Evolutionary conservation across 2,888 invertebrate genomes (phyloP).

Genomic region (Elmis aenea): DNA sequence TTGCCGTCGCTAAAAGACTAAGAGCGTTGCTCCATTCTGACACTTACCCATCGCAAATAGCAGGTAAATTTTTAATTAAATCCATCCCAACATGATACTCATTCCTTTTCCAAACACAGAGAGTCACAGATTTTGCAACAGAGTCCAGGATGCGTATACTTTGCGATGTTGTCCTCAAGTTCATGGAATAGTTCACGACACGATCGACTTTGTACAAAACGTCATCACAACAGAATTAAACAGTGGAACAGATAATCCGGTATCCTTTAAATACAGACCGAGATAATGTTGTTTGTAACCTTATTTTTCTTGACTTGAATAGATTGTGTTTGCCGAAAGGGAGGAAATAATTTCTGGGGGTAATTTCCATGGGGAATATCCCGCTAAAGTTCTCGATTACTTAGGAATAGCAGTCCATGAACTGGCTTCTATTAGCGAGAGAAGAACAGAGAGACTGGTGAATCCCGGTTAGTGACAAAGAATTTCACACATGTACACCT

Average conservation of each 20-base stretch:
- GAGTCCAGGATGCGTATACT: conserved; percentile 65
- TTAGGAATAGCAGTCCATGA: conserved; percentile 62
- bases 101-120: too few relatives aligned
- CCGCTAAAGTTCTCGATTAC: conserved; percentile 62
- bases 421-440: conserved; percentile 61
- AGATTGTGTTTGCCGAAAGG: conserved; percentile 52
- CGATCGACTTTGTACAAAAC: conserved; percentile 56
- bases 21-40: conserved; percentile 58
- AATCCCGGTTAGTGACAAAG: conserved; percentile 50
- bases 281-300: not conserved
- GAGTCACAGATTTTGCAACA: conserved; percentile 59
- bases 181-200: conserved; percentile 62
- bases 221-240: conserved; percentile 61
- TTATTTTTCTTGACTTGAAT: conserved; percentile 11
- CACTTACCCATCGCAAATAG: conserved; percentile 59
- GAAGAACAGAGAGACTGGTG: conserved; percentile 58
- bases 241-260: conserved; percentile 63
- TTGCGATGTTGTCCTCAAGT: conserved; percentile 62
- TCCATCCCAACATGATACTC: too few relatives aligned
- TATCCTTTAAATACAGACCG: conserved; percentile 31
- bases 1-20: conserved; percentile 53
- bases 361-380: conserved; percentile 68
- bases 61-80: conserved; percentile 44
- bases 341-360: conserved; percentile 62
- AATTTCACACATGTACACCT: too few relatives aligned